These are phyloP conservation scores for Dendrocopos noguchii DNA, from an alignment of 2,113 vertebrate genomes.

Conservation along the genomic window DNA sequence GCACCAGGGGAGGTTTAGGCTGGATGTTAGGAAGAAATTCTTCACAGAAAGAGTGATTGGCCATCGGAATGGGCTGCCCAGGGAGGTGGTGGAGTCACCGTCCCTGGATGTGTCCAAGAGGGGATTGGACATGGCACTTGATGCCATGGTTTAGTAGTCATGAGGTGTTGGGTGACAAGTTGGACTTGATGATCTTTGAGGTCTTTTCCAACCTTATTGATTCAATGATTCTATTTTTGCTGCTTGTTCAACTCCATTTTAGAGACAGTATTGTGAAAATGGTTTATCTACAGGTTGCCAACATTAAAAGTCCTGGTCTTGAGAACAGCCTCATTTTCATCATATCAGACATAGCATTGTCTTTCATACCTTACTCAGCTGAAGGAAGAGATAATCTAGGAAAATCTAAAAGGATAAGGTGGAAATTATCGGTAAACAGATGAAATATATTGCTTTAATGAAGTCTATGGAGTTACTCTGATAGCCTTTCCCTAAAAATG, in stretches of 20 bases:
- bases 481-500: slow-evolving; percentile 42
- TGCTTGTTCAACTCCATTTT: background rate
- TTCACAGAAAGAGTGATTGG: too few species aligned
- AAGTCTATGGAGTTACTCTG: background rate
- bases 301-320: background rate
- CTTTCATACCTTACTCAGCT: background rate
- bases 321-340: background rate
- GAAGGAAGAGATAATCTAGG: background rate
- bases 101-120: too few species aligned
- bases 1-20: too few species aligned
- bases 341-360: background rate
- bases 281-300: background rate
- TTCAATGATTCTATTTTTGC: background rate
- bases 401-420: background rate
- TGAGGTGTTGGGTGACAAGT: too few species aligned
- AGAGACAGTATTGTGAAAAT: background rate
- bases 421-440: background rate
- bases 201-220: too few species aligned
- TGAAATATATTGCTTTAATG: slow-evolving; percentile 11
- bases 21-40: too few species aligned
- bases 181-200: too few species aligned
- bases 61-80: too few species aligned
- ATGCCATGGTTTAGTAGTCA: too few species aligned
- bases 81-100: too few species aligned
- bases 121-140: too few species aligned